Evolutionary conservation across 2,797 vertebrate genomes (phyloP), one percentile per base, ranked within the genome.

Genomic region (Perdix hodgsoniae): DNA sequence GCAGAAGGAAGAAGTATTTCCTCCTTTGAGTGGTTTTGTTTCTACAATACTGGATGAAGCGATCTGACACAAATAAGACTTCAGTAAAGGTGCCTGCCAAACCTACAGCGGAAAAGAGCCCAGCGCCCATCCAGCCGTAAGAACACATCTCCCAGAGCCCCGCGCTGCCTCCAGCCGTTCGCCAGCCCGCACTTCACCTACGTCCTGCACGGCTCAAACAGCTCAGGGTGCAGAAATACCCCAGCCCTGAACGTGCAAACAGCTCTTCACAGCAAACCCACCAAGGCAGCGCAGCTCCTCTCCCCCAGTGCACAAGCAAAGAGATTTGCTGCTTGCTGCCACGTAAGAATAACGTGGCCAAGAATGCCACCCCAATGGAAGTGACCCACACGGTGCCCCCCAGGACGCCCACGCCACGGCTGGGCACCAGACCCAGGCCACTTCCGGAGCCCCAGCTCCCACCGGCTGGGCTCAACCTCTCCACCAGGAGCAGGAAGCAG

Each of bases 381-480:
- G 40, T 37, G 24, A 45, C 14, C 54, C 14, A 18, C 15, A 33
- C 15, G 7, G 35, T 0, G 2, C 29, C 50, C 37, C 63, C 56
- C 8, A 26, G 49, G 31, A 84, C 44, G 23, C 14, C 24, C 35
- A 50, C 49, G 37, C 60, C 64, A 65, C 21, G 35, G 22, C 5
- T 8, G 61, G 47, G 54, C 39, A 60, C 22, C 9, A 47, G 45
- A 33, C 16, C 52, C n/a, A n/a, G n/a, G n/a, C n/a, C n/a, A n/a
- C 26, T 16, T 39, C 54, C n/a, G 11, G 42, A 80, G 22, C 21
- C 12, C 27, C 22, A 17, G 39, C 44, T n/a, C 40, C 84, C 49
- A 13, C 52, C 3, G 0, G 0, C 7, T 13, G n/a, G 22, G 50
- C 27, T 52, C 50, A 52, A 11, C 11, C n/a, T 16, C 45, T 45